A percentile compares a stretch with the other conserved stretches of the same genome.
Evolutionary conservation across 2,797 vertebrate genomes (phyloP).

Genomic region (Ambastaia sidthimunki): DNA sequence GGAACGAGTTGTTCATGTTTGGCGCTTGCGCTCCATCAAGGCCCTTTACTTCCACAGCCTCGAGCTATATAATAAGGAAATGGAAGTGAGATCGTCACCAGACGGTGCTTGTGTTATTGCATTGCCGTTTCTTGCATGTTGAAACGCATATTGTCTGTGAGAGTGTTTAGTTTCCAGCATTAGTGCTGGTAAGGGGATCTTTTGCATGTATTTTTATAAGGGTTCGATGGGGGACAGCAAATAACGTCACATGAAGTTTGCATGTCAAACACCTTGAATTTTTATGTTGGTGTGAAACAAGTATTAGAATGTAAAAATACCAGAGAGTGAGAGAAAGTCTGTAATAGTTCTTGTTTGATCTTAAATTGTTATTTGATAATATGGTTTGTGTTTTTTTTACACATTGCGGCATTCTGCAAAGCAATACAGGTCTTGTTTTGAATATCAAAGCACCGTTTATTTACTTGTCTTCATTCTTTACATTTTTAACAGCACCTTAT

Average conservation of each 20-base stretch:
- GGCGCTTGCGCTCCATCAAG: conserved; percentile 55
- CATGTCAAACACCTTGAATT: background rate
- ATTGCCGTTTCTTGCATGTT: conserved; percentile 61
- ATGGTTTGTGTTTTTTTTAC: background rate
- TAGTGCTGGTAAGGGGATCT: background rate
- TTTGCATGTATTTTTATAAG: background rate
- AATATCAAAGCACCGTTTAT: background rate
- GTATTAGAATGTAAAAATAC: too few relatives aligned
- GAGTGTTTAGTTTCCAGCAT: background rate
- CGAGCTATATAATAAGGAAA: conserved; percentile 81
- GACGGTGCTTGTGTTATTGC: conserved; percentile 74
- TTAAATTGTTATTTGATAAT: background rate
- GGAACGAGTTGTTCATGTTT: conserved; percentile 8
- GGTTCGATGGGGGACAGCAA: background rate
- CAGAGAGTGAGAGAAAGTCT: too few relatives aligned
- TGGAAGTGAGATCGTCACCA: conserved; percentile 79
- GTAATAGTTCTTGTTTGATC: background rate
- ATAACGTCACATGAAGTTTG: background rate
- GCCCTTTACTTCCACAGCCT: conserved; percentile 68
- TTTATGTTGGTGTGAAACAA: background rate
- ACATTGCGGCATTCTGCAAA: background rate
- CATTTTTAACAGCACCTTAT: background rate
- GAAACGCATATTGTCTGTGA: conserved; percentile 64
- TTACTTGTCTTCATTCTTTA: background rate
- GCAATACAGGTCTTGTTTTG: background rate